A percentile compares a stretch with the other conserved stretches of the same genome.
phyloP scores from a whole-genome alignment of 1,140 invertebrate species.

The Drosophila arizonae region DNA sequence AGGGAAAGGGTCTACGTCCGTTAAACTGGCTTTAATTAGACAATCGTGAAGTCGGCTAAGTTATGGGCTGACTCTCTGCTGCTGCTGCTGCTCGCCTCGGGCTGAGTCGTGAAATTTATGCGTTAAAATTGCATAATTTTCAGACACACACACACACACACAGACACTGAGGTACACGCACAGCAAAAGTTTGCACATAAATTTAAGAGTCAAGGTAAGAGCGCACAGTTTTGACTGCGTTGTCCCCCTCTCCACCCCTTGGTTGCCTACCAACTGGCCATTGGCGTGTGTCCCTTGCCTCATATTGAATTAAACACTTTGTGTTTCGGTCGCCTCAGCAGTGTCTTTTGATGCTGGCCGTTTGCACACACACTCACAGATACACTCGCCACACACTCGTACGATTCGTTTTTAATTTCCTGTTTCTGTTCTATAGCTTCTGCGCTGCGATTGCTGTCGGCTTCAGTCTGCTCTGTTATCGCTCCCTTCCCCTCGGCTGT shows the following conservation, averaged over 20 bases:
- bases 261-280: slow-evolving; percentile 1
- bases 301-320: slow-evolving; percentile 76
- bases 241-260: slow-evolving; percentile 7
- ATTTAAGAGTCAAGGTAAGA: slow-evolving; percentile 77
- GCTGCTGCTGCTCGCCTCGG: slow-evolving; percentile 37
- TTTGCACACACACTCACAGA: slow-evolving; percentile 23
- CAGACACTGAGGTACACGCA: slow-evolving; percentile 12
- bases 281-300: slow-evolving; percentile 29
- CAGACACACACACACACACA: slow-evolving; percentile 34
- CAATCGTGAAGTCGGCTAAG: slow-evolving; percentile 59
- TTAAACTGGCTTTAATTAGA: slow-evolving; percentile 75
- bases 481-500: slow-evolving; percentile 12
- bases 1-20: slow-evolving; percentile 60
- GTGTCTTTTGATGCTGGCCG: slow-evolving; percentile 38
- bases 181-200: slow-evolving; percentile 71
- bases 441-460: slow-evolving; percentile 24
- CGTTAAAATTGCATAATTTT: slow-evolving; percentile 79
- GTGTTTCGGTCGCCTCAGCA: slow-evolving; percentile 40
- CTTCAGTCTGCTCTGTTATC: slow-evolving; percentile 36
- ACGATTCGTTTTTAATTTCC: slow-evolving; percentile 77
- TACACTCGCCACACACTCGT: slow-evolving; percentile 23
- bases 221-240: slow-evolving; percentile 61
- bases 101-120: slow-evolving; percentile 73
- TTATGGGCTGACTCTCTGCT: slow-evolving; percentile 30
- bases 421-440: slow-evolving; percentile 45